Evolutionary conservation across 2,888 invertebrate genomes (phyloP).

Genomic region (Mylabris sibirica): DNA sequence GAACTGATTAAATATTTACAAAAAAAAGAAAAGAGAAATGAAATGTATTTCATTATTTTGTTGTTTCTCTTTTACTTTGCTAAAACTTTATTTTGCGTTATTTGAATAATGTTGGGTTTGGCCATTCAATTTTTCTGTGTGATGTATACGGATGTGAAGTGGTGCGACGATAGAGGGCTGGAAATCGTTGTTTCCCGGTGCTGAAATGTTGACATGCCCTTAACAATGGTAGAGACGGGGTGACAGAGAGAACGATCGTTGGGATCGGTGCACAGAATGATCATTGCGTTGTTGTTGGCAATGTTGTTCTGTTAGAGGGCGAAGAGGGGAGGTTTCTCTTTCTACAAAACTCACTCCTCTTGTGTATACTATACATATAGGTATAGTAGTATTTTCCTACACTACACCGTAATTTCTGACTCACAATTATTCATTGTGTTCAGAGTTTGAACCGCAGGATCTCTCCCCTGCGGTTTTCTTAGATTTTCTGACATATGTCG

Average conservation of each 20-base stretch:
- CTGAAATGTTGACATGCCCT: slow-evolving; percentile 39
- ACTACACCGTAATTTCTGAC: slow-evolving; percentile 47
- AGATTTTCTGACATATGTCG: slow-evolving; percentile 59
- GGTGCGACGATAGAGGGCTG: slow-evolving; percentile 26
- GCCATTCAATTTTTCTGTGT: slow-evolving; percentile 3
- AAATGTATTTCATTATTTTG: slow-evolving; percentile 8
- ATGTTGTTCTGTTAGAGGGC: slow-evolving; percentile 26
- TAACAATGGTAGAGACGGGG: slow-evolving; percentile 42
- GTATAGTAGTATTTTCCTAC: slow-evolving; percentile 7
- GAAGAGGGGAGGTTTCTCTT: slow-evolving; percentile 5
- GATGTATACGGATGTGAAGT: slow-evolving; percentile 15
- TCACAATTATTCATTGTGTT: slow-evolving; percentile 55
- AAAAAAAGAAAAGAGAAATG: slow-evolving; percentile 11
- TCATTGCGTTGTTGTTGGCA: slow-evolving; percentile 29
- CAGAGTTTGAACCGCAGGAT: slow-evolving; percentile 50
- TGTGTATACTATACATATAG: not conserved
- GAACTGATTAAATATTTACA: slow-evolving; percentile 16
- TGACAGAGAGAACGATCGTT: slow-evolving; percentile 36
- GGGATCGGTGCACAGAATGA: slow-evolving; percentile 30
- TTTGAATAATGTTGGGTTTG: slow-evolving; percentile 4
- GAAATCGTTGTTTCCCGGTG: slow-evolving; percentile 36
- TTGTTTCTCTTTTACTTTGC: slow-evolving; percentile 11
- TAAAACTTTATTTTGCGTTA: slow-evolving; percentile 7
- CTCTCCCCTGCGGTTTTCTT: slow-evolving; percentile 58
- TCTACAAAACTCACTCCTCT: slow-evolving; percentile 4